phyloP scores from a whole-genome alignment of 2,888 invertebrate species.

The Palloptera scutellata region DNA sequence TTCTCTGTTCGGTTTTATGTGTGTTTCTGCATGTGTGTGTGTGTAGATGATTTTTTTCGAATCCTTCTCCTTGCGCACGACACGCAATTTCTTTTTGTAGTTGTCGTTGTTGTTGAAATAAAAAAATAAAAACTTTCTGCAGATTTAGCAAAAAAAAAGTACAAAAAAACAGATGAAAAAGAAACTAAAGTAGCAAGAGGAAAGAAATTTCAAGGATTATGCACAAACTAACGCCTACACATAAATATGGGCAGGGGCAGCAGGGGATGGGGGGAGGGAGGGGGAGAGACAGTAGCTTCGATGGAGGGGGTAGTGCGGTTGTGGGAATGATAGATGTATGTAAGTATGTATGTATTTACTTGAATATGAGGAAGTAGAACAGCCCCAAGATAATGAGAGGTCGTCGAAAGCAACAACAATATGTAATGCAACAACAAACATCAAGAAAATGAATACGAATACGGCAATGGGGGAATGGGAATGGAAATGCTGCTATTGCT shows the following conservation, averaged over 20 bases:
- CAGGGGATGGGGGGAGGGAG: not conserved
- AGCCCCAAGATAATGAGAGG: slow-evolving; percentile 23
- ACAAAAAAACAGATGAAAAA: not conserved
- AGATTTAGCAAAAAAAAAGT: slow-evolving; percentile 26
- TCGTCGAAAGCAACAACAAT: slow-evolving; percentile 5
- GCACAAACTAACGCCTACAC: slow-evolving; percentile 23
- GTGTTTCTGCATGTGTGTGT: not conserved
- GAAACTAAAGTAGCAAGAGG: slow-evolving; percentile 24
- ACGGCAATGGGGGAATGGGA: not conserved
- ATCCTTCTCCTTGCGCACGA: not conserved
- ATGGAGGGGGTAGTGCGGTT: slow-evolving; percentile 3
- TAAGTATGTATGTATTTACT: not conserved
- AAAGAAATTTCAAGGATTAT: slow-evolving; percentile 30
- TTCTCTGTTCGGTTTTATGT: slow-evolving; percentile 10
- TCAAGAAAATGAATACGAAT: not conserved
- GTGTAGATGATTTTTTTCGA: not conserved
- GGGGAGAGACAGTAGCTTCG: not conserved
- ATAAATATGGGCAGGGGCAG: not conserved
- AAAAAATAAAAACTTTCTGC: slow-evolving; percentile 12
- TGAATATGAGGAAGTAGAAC: slow-evolving; percentile 1
- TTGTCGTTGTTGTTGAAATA: not conserved
- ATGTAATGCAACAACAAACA: not conserved
- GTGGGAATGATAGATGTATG: not conserved
- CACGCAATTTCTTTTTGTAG: slow-evolving; percentile 25
- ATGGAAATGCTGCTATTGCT: not conserved